Base-by-base conservation (phyloP, 1,140 invertebrate genomes). In the Stegodyphus dumicola region DNA sequence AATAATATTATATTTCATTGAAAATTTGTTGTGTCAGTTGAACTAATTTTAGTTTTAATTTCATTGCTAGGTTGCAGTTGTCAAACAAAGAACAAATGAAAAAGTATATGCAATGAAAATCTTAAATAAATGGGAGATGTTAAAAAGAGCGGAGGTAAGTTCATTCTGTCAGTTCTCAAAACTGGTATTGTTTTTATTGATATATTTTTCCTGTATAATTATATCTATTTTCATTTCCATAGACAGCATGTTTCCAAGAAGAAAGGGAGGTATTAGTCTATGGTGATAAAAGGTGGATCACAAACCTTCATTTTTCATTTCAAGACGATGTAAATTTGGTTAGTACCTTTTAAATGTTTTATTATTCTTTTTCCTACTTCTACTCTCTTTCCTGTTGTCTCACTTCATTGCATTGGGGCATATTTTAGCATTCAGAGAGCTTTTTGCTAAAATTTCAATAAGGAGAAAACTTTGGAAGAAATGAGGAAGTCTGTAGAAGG, bases 91-190 rank as follows among this genome's bases (percentile, higher is more conserved):
- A 93, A 94, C 67, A 95, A 95, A 7, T 91, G 91, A 73, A 65
- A 95, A 95, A 90, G 96, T 99, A 5, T 99, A 95, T 92, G 99
- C 99, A 15, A 99, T 99, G 98, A 99, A 99, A 93, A 99, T 99
- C 89, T 92, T 99, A 54, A 99, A 99, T 91, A 99, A 99, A 92
- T 99, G 98, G 97, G 98, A 99, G 91, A 99, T 99, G 98, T 91
- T 99, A 33, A 99, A 97, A 92, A 92, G 98, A 88, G 98, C 98
- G 0, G 98, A 99, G 91, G 92, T 93, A 88, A 80, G 13, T 75
- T 6, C 49, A 33, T 64, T 60, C 60, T 56, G 15, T 18, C 66
- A 48, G 33, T 60, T 48, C n/a, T 75, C 18, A 0, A 51, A 13
- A 71, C 11, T 17, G 15, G 33, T 70, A 10, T 5, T 17, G n/a